Conservation (phyloP, 2,797 vertebrate species). For the Anolis apletophallus region DNA sequence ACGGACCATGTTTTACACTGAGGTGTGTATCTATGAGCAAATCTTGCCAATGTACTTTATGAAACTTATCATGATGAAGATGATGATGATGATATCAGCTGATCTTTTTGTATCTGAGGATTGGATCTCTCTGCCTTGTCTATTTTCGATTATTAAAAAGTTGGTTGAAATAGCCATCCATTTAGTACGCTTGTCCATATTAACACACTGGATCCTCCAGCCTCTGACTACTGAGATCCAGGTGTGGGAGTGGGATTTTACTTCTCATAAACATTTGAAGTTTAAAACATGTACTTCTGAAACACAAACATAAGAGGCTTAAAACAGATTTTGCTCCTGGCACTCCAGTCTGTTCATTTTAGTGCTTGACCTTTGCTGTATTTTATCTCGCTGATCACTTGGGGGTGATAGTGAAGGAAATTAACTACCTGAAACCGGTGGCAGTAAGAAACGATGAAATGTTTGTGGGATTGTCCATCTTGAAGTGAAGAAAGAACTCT, state of each 20-base stretch:
- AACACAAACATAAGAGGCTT: not conserved
- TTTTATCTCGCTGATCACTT: constrained; percentile 1
- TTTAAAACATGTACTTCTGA: constrained; percentile 6
- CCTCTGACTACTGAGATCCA: not conserved
- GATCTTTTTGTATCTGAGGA: not conserved
- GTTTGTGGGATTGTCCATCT: not conserved
- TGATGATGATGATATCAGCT: not conserved
- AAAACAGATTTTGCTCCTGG: not conserved
- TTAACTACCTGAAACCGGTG: not conserved
- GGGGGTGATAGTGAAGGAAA: not conserved
- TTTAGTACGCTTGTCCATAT: not conserved
- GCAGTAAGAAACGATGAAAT: not conserved
- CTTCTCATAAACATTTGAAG: constrained; percentile 3
- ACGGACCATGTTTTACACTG: too few relatives aligned
- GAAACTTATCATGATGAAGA: not conserved
- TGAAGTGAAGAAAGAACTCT: constrained; percentile 12
- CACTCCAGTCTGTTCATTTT: not conserved
- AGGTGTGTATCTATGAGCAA: too few relatives aligned
- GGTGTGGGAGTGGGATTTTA: not conserved
- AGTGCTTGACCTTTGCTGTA: not conserved
- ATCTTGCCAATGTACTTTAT: not conserved
- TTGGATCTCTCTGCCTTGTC: not conserved
- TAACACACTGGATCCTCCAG: not conserved
- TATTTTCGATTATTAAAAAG: not conserved
- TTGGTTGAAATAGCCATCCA: not conserved